These are phyloP conservation scores for Dunckerocampus dactyliophorus DNA, from an alignment of 2,113 vertebrate genomes.

Conservation along the genomic window DNA sequence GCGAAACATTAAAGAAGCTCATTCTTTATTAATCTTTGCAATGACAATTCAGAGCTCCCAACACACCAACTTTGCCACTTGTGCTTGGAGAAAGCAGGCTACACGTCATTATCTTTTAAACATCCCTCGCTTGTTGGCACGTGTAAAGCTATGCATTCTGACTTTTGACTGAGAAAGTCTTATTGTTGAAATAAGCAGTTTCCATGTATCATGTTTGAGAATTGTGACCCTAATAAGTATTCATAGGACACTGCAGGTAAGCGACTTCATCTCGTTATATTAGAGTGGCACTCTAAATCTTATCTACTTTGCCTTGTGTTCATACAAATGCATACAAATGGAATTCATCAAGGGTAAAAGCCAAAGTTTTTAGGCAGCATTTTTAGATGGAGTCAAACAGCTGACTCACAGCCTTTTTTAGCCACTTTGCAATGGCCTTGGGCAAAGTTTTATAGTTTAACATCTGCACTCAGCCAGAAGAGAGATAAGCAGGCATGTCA, in stretches of 20 bases:
- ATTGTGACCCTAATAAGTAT: slow-evolving; percentile 15
- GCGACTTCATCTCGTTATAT: slow-evolving; percentile 29
- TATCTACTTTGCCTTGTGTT: slow-evolving; percentile 32
- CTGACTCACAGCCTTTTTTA: slow-evolving; percentile 12
- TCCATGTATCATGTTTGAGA: slow-evolving; percentile 15
- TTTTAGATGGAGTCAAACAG: slow-evolving; percentile 23
- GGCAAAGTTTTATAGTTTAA: slow-evolving; percentile 23
- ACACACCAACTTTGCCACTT: slow-evolving; percentile 45
- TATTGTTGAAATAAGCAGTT: slow-evolving; percentile 22
- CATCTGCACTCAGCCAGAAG: slow-evolving; percentile 17
- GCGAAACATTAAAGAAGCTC: slow-evolving; percentile 72
- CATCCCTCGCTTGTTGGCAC: slow-evolving; percentile 22
- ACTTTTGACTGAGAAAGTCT: slow-evolving; percentile 42
- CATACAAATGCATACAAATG: slow-evolving; percentile 17
- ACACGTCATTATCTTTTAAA: slow-evolving; percentile 55
- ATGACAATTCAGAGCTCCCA: slow-evolving; percentile 68
- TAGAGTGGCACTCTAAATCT: slow-evolving; percentile 14
- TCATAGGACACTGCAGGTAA: slow-evolving; percentile 26
- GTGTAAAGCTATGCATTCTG: slow-evolving; percentile 26
- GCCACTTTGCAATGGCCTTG: slow-evolving; percentile 18
- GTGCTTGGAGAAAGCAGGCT: slow-evolving; percentile 63
- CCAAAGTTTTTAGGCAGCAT: slow-evolving; percentile 11
- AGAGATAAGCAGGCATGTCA: slow-evolving; percentile 20
- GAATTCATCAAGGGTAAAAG: slow-evolving; percentile 27
- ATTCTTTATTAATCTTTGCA: slow-evolving; percentile 75